A percentile compares a stretch with the other conserved stretches of the same genome.
These are phyloP conservation scores for Brachionus koreanus DNA, from an alignment of 1,140 invertebrate species.

Conservation along the genomic window DNA sequence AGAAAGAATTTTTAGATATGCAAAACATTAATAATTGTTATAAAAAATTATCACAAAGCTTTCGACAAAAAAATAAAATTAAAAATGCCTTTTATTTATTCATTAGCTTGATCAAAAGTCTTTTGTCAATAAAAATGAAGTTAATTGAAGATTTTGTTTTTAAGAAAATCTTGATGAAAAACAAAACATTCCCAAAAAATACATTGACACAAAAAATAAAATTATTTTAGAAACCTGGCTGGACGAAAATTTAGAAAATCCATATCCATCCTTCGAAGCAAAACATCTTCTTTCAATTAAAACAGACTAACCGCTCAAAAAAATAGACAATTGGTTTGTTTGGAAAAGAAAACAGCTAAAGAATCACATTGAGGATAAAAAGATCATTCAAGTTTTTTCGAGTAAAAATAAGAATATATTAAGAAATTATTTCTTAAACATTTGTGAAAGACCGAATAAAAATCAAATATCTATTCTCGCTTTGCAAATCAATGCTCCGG, in stretches of 20 bases:
- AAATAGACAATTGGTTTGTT: not conserved
- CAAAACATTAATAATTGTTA: not conserved
- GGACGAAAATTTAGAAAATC: not conserved
- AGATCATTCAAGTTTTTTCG: not conserved
- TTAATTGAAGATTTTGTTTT: not conserved
- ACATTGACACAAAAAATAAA: not conserved
- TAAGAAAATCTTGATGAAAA: not conserved
- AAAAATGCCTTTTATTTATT: not conserved
- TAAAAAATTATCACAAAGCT: not conserved
- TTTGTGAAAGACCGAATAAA: not conserved
- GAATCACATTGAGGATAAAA: not conserved
- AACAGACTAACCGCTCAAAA: not conserved
- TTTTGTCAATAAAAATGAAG: not conserved
- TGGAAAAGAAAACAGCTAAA: conserved; percentile 14
- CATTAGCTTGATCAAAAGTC: not conserved
- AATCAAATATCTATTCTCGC: not conserved
- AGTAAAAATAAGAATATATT: not conserved
- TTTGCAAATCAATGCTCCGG: not conserved
- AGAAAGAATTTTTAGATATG: not conserved
- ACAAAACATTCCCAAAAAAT: not conserved
- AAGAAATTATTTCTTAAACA: not conserved
- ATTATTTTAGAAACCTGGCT: not conserved
- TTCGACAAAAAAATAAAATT: not conserved
- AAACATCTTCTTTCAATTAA: not conserved
- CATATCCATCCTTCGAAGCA: not conserved